Conservation (phyloP, 2,888 invertebrate genomes). For the Stenolophus ochropezus region DNA sequence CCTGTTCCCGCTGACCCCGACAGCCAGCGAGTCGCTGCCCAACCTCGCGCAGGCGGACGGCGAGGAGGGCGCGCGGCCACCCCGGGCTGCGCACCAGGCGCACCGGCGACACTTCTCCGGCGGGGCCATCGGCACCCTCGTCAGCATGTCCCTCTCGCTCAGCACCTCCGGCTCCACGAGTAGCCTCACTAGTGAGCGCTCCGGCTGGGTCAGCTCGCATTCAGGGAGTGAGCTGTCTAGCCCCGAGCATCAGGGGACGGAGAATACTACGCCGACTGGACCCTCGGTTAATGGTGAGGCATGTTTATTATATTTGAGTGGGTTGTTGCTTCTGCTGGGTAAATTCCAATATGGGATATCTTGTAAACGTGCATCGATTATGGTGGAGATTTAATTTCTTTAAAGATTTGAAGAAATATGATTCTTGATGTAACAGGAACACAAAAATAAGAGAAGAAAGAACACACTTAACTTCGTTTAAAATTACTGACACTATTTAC, state of each 20-base stretch:
- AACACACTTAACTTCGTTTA: too few species aligned
- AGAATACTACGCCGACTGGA: constrained; percentile 25
- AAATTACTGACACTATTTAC: too few species aligned
- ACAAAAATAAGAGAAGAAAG: too few species aligned
- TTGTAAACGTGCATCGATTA: too few species aligned
- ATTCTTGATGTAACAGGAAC: too few species aligned
- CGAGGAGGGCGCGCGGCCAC: constrained; percentile 56
- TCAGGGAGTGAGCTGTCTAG: constrained; percentile 80
- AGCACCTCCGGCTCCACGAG: constrained; percentile 77
- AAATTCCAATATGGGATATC: too few species aligned
- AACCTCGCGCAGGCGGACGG: constrained; percentile 79
- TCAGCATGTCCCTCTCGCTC: constrained; percentile 34
- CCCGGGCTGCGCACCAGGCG: constrained; percentile 67
- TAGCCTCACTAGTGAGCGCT: constrained; percentile 85
- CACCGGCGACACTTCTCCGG: constrained; percentile 63
- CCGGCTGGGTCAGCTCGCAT: constrained; percentile 91
- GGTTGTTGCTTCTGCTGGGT: too few species aligned
- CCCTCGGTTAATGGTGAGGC: constrained; percentile 46
- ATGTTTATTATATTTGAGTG: too few species aligned
- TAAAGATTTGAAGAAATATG: too few species aligned
- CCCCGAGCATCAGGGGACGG: constrained; percentile 72
- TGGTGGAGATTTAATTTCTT: too few species aligned
- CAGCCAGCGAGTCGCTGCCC: constrained; percentile 81
- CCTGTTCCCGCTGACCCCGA: constrained; percentile 70
- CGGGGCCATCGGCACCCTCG: background rate